These are phyloP conservation scores for Clarias platycephalus DNA, from an alignment of 2,797 vertebrate genomes.

Conservation along the genomic window DNA sequence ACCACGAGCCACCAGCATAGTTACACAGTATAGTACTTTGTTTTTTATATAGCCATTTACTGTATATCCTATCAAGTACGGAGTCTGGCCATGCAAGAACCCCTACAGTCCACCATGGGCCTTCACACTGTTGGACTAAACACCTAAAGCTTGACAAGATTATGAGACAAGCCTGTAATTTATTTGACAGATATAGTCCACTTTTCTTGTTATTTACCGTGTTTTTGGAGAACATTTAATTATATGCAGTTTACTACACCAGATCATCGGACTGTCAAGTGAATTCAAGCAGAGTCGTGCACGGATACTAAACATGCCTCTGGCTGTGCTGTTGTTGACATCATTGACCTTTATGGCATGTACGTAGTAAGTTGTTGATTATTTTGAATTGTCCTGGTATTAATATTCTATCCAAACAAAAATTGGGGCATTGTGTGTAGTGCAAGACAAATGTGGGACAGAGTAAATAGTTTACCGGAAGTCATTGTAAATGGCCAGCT, in stretches of 20 bases:
- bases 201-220: background rate
- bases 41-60: background rate
- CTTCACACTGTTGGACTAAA: background rate
- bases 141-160: background rate
- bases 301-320: slow-evolving; percentile 1
- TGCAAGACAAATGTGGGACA: background rate
- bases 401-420: slow-evolving; percentile 1
- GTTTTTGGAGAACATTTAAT: background rate
- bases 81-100: background rate
- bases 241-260: background rate
- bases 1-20: background rate
- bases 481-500: background rate
- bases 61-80: background rate
- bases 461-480: slow-evolving; percentile 47
- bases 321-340: slow-evolving; percentile 4
- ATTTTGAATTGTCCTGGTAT: slow-evolving; percentile 14
- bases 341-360: slow-evolving; percentile 14
- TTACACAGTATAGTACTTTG: background rate
- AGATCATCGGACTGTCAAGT: background rate
- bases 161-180: background rate
- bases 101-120: background rate
- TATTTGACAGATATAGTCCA: background rate
- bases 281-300: background rate
- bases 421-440: background rate
- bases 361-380: background rate